Evolutionary conservation across 2,797 vertebrate species (phyloP).

Genomic region (Remorina albescens): DNA sequence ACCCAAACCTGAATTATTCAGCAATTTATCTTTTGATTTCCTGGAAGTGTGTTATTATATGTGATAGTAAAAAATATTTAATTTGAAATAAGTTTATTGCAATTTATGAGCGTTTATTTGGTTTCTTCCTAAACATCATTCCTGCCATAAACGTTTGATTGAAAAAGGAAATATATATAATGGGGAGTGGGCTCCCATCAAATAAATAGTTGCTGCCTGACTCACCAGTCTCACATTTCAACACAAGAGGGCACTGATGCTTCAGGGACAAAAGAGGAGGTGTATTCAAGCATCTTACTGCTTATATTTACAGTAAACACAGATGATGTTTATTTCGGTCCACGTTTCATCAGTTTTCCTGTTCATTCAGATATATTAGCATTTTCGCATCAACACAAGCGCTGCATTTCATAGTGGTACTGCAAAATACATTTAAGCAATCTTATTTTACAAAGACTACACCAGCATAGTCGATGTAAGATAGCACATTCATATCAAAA

Average conservation of each 20-base stretch:
- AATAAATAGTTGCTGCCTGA: no score
- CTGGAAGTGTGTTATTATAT: neutral
- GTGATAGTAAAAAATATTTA: neutral
- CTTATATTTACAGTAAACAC: slow-evolving; percentile 32
- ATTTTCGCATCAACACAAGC: slow-evolving; percentile 73
- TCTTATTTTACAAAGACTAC: slow-evolving; percentile 74
- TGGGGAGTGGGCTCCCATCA: no score
- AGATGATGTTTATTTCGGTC: slow-evolving; percentile 69
- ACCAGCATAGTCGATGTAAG: slow-evolving; percentile 84
- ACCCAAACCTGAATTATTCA: neutral
- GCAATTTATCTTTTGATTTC: neutral
- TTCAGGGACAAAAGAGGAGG: neutral
- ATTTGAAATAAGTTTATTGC: no score
- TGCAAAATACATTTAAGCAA: slow-evolving; percentile 61
- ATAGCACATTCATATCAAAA: slow-evolving; percentile 46
- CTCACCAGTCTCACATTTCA: neutral
- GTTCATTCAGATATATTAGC: slow-evolving; percentile 88
- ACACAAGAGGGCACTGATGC: slow-evolving; percentile 48
- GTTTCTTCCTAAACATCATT: no score
- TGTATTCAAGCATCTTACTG: neutral
- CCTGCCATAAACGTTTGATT: no score
- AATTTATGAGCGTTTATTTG: neutral
- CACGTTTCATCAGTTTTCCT: slow-evolving; percentile 64
- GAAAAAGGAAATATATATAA: no score
- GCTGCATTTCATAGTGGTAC: slow-evolving; percentile 70